Base-by-base conservation (phyloP, 2,113 vertebrate species). In the Halichoeres trimaculatus region DNA sequence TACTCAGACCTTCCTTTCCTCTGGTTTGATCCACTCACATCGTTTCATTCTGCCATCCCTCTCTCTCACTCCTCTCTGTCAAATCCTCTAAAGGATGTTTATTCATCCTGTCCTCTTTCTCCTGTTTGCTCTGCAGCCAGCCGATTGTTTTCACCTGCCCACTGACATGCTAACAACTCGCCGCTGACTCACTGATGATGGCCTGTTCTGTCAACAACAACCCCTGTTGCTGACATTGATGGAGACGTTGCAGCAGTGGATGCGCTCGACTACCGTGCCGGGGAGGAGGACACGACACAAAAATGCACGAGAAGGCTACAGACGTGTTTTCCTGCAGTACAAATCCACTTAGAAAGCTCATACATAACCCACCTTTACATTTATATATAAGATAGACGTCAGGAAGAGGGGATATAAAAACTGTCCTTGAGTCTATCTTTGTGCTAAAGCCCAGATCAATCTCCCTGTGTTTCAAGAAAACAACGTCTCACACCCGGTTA, bases 141-240 rank as follows among this genome's bases (percentile, higher is more conserved):
- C 56, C 77, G 57, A 87, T 78, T 78, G 70, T 80, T 66, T 84
- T 80, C 84, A 79, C 81, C 85, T 85, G 80, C 82, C 74, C 66
- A 70, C 81, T 60, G 72, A 84, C 76, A 75, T 68, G 70, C 75
- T 57, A 83, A 85, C 84, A 58, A 78, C 71, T 55, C 52, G 13
- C 34, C 11, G 57, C 57, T 86, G 88, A 90, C 80, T 89, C 86
- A 83, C 78, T 54, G 75, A 84, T 60, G 80, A 80, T 22, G 79
- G 70, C 78, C 50, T 14, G 47, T 35, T 70, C 66, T 55, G 72
- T 70, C 30, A 56, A 85, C 85, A 72, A 71, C 68, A 47, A 61
- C 62, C 38, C 13, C 60, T 26, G 70, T 74, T 48, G 70, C 53
- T 58, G 68, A 67, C 76, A 75, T 74, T 80, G 80, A 85, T 54